A percentile compares a stretch with the other conserved stretches of the same genome.
Evolutionary conservation across 2,113 vertebrate species (phyloP).

Genomic region (Pagrus major): DNA sequence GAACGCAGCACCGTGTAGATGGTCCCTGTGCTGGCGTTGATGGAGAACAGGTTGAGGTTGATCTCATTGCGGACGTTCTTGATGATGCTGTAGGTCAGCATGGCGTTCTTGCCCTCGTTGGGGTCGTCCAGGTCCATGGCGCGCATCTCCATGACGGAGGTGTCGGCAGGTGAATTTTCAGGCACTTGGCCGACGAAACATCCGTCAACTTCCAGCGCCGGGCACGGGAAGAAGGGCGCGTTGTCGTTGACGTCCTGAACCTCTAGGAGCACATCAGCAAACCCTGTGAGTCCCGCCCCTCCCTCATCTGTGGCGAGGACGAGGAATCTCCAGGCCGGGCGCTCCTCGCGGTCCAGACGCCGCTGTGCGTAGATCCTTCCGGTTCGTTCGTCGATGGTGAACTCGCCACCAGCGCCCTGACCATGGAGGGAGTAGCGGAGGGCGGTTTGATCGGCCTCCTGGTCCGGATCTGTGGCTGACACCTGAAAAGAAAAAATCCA

Average conservation of each 20-base stretch:
- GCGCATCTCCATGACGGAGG: conserved; percentile 90
- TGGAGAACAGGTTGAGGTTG: conserved; percentile 90
- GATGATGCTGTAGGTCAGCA: conserved; percentile 89
- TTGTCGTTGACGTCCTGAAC: conserved; percentile 91
- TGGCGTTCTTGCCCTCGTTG: conserved; percentile 85
- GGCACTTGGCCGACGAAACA: conserved; percentile 87
- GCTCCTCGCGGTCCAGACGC: conserved; percentile 88
- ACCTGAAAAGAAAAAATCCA: conserved; percentile 78
- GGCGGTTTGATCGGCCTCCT: conserved; percentile 87
- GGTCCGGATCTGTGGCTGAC: conserved; percentile 89
- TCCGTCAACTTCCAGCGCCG: conserved; percentile 76
- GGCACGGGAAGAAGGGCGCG: conserved; percentile 87
- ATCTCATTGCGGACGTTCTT: conserved; percentile 90
- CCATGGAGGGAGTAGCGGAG: conserved; percentile 90
- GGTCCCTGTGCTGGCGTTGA: conserved; percentile 87
- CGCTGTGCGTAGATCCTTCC: conserved; percentile 86
- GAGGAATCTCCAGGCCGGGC: conserved; percentile 87
- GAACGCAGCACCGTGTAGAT: conserved; percentile 87
- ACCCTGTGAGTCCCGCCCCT: conserved; percentile 89
- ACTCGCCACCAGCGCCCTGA: conserved; percentile 88
- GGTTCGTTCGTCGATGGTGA: conserved; percentile 86
- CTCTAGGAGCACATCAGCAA: conserved; percentile 90
- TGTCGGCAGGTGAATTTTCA: conserved; percentile 89
- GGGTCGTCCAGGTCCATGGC: conserved; percentile 91
- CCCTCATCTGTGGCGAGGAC: conserved; percentile 90